Conservation (phyloP, 2,888 invertebrate genomes). For the Minunthozetes semirufus region DNA sequence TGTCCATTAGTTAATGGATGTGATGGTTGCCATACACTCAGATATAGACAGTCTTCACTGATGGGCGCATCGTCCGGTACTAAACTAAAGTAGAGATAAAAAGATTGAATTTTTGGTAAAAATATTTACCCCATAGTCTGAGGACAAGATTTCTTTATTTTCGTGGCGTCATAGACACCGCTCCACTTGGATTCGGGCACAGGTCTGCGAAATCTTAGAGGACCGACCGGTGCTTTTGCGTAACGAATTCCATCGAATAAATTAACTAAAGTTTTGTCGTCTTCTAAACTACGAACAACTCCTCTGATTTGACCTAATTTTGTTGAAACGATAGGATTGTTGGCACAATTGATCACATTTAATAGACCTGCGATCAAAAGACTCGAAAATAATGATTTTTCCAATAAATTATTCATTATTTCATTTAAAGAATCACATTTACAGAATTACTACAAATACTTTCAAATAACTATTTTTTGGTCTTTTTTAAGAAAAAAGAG, state of each 20-base stretch:
- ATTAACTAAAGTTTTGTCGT: neutral
- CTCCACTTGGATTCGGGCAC: slow-evolving; percentile 10
- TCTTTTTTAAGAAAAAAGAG: no score
- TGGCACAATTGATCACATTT: neutral
- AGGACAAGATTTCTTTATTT: slow-evolving; percentile 3
- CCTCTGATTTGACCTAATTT: slow-evolving; percentile 9
- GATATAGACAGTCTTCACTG: slow-evolving; percentile 33
- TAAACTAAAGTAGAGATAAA: neutral
- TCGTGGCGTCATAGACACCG: slow-evolving; percentile 24
- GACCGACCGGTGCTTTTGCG: slow-evolving; percentile 30
- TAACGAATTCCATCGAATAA: neutral
- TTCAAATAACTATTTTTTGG: no score
- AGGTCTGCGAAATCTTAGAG: slow-evolving; percentile 6
- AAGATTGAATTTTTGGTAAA: no score
- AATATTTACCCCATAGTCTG: neutral
- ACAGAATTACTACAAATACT: no score
- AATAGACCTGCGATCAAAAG: neutral
- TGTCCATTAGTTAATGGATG: neutral
- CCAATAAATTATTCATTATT: neutral
- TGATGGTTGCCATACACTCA: slow-evolving; percentile 27
- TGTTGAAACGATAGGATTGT: neutral
- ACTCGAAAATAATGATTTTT: neutral
- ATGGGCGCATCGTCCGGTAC: neutral
- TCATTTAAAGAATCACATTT: neutral
- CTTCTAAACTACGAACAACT: neutral